Base-by-base conservation (phyloP, 2,888 invertebrate species). In the Cabera pusaria region DNA sequence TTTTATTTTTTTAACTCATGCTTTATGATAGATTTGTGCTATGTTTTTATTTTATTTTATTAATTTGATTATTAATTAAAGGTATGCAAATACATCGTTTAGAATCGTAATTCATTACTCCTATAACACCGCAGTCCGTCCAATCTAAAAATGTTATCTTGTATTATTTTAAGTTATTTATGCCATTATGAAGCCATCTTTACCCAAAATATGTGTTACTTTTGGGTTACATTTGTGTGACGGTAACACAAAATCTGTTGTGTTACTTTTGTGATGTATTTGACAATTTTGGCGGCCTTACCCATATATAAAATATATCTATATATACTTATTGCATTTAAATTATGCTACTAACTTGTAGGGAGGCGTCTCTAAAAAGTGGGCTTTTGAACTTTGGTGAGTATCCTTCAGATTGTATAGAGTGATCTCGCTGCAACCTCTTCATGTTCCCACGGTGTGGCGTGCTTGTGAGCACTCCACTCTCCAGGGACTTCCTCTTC, bases 351-450 rank as follows among this genome's bases (percentile, higher is more conserved):
- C 2, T 14, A 14, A 89, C 90, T 81, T 90, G 90, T 24, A 90
- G 72, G 5, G 90, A 90, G 45, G 82, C 79, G 64, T 90, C 90
- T 55, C 90, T 74, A 5, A 87, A 60, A 40, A 90, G 69, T 6
- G 87, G 85, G 58, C 87, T 87, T 64, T 84, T 87, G 34, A 83
- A 65, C 49, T 74, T 82, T 12, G 86, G 81, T 45, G 75, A 59
- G 52, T 76, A 82, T 28, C 87, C 84, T 44, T 90, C 90, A 5
- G 89, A 90, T 40, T 90, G 89, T 10, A 89, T 64, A 14, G 90
- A 90, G 49, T 81, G 72, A 46, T 89, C 90, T 45, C 89, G 73
- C 49, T 83, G 80, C 29, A 90, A 59, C 37, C 69, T 77, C 41
- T 79, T 85, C 1, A 67, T 44, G 50, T 59, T 72, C 9, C 56